Percentiles rank a stretch among this genome's conserved stretches.
These are phyloP conservation scores for Apomyelois bistriatella DNA, from an alignment of 2,888 invertebrate genomes.

Conservation along the genomic window DNA sequence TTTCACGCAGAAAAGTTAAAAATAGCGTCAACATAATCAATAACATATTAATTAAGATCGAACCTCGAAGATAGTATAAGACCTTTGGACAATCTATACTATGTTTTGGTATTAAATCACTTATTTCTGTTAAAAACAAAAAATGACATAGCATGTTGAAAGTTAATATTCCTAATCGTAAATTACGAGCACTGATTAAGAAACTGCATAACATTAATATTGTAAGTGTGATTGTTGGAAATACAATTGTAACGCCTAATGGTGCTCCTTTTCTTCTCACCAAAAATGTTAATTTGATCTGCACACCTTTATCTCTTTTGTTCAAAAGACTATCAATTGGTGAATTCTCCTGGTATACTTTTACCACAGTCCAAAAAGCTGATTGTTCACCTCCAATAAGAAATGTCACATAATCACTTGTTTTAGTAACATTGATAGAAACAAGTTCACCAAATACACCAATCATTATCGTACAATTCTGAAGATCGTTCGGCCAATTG, in stretches of 20 bases:
- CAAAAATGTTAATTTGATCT: conserved; percentile 35
- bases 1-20: conserved; percentile 5
- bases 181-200: conserved; percentile 31
- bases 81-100: conserved; percentile 9
- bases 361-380: conserved; percentile 38
- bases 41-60: neutral
- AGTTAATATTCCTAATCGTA: conserved; percentile 25
- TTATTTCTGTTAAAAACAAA: conserved; percentile 9
- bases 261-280: conserved; percentile 40
- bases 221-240: conserved; percentile 36
- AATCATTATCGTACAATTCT: conserved; percentile 36
- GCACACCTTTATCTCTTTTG: conserved; percentile 16
- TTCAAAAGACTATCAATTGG: conserved; percentile 10
- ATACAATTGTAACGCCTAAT: conserved; percentile 34
- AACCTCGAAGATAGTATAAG: neutral
- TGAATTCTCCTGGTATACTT: conserved; percentile 29
- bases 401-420: conserved; percentile 18
- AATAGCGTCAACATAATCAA: conserved; percentile 6
- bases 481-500: conserved; percentile 43
- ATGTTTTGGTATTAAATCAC: conserved; percentile 13
- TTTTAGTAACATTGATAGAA: conserved; percentile 21
- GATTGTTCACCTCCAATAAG: conserved; percentile 34
- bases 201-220: conserved; percentile 31
- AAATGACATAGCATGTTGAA: conserved; percentile 41
- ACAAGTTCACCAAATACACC: conserved; percentile 11